These are phyloP conservation scores for Coptodon rendalli DNA, from an alignment of 2,113 vertebrate species.

Conservation along the genomic window DNA sequence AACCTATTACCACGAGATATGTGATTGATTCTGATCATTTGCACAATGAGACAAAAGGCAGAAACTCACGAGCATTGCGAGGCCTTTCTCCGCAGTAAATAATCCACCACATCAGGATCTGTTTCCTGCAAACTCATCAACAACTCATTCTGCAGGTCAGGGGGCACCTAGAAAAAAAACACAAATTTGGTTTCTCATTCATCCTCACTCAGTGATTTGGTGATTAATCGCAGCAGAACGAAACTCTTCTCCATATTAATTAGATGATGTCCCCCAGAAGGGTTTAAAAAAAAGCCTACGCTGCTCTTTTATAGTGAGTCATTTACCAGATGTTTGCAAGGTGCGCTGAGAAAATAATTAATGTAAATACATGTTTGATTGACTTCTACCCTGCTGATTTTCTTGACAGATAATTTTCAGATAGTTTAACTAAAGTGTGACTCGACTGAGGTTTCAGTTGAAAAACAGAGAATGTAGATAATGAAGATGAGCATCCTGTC, in stretches of 20 bases:
- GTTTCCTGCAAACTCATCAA: constrained; percentile 90
- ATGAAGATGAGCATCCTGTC: not conserved
- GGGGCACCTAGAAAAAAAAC: constrained; percentile 76
- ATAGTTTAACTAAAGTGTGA: not conserved
- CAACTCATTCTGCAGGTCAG: constrained; percentile 95
- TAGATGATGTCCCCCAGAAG: not conserved
- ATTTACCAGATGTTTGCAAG: not conserved
- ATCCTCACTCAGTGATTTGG: not conserved
- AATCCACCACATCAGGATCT: constrained; percentile 94
- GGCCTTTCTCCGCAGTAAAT: constrained; percentile 88
- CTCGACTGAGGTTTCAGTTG: not conserved
- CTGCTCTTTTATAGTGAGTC: not conserved
- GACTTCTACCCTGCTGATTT: not conserved
- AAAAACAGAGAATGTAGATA: not conserved
- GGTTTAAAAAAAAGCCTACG: not conserved
- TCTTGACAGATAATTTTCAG: not conserved
- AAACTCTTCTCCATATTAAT: not conserved
- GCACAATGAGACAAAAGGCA: not conserved
- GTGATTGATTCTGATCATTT: not conserved
- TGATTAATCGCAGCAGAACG: not conserved
- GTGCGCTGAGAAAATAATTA: not conserved
- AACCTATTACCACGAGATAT: not conserved
- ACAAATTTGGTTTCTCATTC: not conserved
- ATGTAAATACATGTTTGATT: not conserved
- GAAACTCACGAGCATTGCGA: constrained; percentile 86